A percentile compares a stretch with the other conserved stretches of the same genome.
These are phyloP conservation scores for Rhinoraja longicauda DNA, from an alignment of 2,797 vertebrate genomes.

Conservation along the genomic window DNA sequence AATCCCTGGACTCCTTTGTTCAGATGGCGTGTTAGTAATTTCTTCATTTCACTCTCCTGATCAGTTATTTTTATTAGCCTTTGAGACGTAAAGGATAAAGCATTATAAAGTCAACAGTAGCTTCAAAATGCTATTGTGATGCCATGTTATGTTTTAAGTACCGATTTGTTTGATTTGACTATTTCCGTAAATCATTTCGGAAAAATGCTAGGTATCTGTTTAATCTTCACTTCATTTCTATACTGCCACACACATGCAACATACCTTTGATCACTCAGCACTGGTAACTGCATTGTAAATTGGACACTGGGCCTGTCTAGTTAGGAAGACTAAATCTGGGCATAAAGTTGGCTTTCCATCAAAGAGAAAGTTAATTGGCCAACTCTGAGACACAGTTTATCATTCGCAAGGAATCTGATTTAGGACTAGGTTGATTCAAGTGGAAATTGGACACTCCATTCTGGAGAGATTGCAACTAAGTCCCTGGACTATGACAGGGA, in stretches of 20 bases:
- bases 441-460: not conserved
- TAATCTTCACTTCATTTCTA: not conserved
- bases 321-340: not conserved
- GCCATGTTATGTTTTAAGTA: not conserved
- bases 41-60: not conserved
- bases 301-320: not conserved
- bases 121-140: not conserved
- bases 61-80: constrained; percentile 2
- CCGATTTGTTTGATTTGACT: not conserved
- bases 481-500: not conserved
- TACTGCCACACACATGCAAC: not conserved
- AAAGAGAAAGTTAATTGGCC: not conserved
- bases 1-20: not conserved
- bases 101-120: constrained; percentile 16
- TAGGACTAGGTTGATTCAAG: not conserved
- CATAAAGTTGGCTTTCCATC: not conserved
- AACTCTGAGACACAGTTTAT: not conserved
- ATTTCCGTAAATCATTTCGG: not conserved
- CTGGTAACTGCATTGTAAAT: not conserved
- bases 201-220: not conserved
- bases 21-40: not conserved
- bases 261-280: constrained; percentile 7
- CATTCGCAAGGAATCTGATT: not conserved
- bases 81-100: not conserved
- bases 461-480: not conserved